These are phyloP conservation scores for Ennomos fuscantarius DNA, from an alignment of 2,888 invertebrate genomes.

Conservation along the genomic window DNA sequence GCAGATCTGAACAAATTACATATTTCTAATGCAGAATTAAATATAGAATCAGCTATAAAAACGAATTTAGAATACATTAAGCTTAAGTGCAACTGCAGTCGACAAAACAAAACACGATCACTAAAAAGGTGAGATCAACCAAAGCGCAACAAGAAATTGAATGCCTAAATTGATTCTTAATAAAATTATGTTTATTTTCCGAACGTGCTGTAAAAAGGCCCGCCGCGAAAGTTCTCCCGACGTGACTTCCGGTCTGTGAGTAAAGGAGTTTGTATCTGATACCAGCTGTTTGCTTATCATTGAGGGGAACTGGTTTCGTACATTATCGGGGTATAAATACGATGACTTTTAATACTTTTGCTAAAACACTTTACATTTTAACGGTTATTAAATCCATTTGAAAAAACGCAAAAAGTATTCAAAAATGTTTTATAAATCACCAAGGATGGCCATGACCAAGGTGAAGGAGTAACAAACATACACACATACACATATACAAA, in stretches of 20 bases:
- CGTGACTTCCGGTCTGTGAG: conserved; percentile 48
- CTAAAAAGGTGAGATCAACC: conserved; percentile 24
- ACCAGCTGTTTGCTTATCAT: conserved; percentile 5
- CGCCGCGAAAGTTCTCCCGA: conserved; percentile 50
- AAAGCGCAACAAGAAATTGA: conserved; percentile 26
- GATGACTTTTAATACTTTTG: too few relatives aligned
- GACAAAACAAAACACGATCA: conserved; percentile 19
- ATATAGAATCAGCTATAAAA: not conserved
- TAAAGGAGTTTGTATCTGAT: conserved; percentile 17
- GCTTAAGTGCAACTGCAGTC: conserved; percentile 12
- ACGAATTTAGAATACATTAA: not conserved
- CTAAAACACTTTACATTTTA: too few relatives aligned
- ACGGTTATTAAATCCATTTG: too few relatives aligned
- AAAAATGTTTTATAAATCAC: too few relatives aligned
- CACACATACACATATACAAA: too few relatives aligned
- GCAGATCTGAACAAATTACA: too few relatives aligned
- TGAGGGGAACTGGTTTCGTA: too few relatives aligned
- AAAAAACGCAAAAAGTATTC: too few relatives aligned
- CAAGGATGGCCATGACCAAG: too few relatives aligned
- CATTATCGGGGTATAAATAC: too few relatives aligned
- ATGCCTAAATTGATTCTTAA: conserved; percentile 40
- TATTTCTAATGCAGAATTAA: too few relatives aligned
- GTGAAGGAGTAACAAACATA: too few relatives aligned
- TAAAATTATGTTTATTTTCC: conserved; percentile 51
- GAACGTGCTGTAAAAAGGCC: conserved; percentile 49